Conservation (phyloP, 2,888 invertebrate species). For the Drosophila prolongata region DNA sequence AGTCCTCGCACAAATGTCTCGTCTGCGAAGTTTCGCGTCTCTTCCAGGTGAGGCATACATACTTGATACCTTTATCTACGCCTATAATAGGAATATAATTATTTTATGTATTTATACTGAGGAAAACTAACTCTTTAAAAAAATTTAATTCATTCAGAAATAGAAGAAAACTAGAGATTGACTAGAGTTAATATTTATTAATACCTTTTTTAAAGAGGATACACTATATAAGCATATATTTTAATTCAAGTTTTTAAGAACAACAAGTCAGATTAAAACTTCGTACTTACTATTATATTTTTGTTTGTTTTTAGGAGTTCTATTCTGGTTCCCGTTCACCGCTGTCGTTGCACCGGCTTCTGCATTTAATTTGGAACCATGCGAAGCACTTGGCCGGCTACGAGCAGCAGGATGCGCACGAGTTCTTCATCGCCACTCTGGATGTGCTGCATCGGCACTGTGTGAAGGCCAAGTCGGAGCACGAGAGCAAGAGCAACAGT, state of each 20-base stretch:
- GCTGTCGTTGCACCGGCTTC: constrained; percentile 93
- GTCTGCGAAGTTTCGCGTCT: constrained; percentile 98
- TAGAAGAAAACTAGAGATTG: no score
- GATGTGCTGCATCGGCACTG: constrained; percentile 96
- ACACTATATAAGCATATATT: no score
- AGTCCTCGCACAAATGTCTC: constrained; percentile 91
- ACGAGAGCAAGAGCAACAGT: constrained; percentile 72
- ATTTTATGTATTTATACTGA: no score
- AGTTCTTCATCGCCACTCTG: constrained; percentile 98
- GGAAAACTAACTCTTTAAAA: no score
- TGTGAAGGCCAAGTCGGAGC: constrained; percentile 85
- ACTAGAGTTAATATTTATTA: no score
- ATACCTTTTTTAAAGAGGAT: no score
- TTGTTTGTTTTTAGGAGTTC: constrained; percentile 88
- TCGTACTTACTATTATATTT: not conserved
- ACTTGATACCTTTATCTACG: not conserved
- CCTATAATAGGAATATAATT: no score
- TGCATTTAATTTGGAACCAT: constrained; percentile 98
- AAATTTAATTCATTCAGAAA: no score
- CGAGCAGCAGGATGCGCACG: constrained; percentile 99
- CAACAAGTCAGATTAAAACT: no score
- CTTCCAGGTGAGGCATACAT: constrained; percentile 90
- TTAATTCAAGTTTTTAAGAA: no score
- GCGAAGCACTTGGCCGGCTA: constrained; percentile 97
- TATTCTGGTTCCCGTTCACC: constrained; percentile 96